These are phyloP conservation scores for Endotricha flammealis DNA, from an alignment of 2,888 invertebrate species.

Conservation along the genomic window DNA sequence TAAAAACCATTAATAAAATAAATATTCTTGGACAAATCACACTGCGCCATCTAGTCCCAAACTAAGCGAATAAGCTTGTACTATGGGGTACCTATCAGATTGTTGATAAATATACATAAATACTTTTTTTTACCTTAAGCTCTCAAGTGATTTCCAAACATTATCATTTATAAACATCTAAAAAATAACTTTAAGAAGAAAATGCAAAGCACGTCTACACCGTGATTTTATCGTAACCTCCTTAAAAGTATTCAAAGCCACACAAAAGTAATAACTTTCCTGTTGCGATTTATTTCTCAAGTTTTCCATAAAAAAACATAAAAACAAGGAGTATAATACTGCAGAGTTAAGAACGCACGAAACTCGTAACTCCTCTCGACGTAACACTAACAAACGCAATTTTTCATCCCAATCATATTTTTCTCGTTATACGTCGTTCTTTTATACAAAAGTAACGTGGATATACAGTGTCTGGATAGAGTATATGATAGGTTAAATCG, in stretches of 20 bases:
- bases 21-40: too few species aligned
- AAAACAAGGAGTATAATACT: conserved; percentile 17
- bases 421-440: conserved; percentile 24
- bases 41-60: too few species aligned
- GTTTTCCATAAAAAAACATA: conserved; percentile 16
- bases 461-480: not conserved
- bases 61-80: too few species aligned
- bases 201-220: not conserved
- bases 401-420: conserved; percentile 37
- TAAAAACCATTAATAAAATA: too few species aligned
- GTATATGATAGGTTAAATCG: not conserved
- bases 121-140: too few species aligned
- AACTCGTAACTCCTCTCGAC: conserved; percentile 26
- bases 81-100: too few species aligned
- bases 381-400: conserved; percentile 38
- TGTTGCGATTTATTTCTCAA: conserved; percentile 20
- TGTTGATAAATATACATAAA: too few species aligned
- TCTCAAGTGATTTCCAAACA: too few species aligned
- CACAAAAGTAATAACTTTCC: conserved; percentile 19
- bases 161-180: too few species aligned
- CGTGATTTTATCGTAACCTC: conserved; percentile 14
- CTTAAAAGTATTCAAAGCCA: conserved; percentile 18
- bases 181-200: too few species aligned
- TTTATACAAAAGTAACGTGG: conserved; percentile 1
- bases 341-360: conserved; percentile 24